These are phyloP conservation scores for Epizoanthus ramosus DNA, from an alignment of 92 coral and sea anemone genomes.

Conservation along the genomic window DNA sequence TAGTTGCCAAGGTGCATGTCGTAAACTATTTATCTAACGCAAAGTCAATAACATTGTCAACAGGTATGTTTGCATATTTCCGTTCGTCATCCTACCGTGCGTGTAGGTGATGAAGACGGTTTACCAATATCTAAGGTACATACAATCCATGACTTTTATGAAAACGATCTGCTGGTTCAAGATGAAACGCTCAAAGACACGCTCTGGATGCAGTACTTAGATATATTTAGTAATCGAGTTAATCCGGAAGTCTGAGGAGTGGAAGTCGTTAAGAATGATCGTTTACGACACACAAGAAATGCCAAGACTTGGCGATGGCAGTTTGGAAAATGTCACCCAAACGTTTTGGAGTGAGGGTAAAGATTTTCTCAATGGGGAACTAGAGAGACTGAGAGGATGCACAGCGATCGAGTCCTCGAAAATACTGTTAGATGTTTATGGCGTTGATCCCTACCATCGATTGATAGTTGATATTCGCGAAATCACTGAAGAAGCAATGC, in stretches of 20 bases:
- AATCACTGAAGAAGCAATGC: not conserved
- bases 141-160: conserved; percentile 25
- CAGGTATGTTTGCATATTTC: too few species aligned
- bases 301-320: not conserved
- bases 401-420: not conserved
- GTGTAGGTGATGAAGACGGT: conserved; percentile 41
- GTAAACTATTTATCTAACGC: too few species aligned
- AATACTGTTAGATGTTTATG: conserved; percentile 22
- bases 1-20: too few species aligned
- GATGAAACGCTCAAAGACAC: not conserved
- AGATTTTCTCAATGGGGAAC: conserved; percentile 1
- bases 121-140: conserved; percentile 14
- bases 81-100: too few species aligned
- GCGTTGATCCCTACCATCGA: conserved; percentile 14
- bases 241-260: not conserved
- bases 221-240: conserved; percentile 1
- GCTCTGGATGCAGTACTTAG: conserved; percentile 9
- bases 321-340: conserved; percentile 1
- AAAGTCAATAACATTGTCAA: too few species aligned
- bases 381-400: not conserved
- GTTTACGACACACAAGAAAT: conserved; percentile 42
- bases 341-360: not conserved
- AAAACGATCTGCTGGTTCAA: conserved; percentile 28
- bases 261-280: conserved; percentile 8
- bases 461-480: conserved; percentile 26